Evolutionary conservation across 1,140 invertebrate species (phyloP), one percentile per base, ranked within the genome.

Genomic region (Trialeurodes vaporariorum): DNA sequence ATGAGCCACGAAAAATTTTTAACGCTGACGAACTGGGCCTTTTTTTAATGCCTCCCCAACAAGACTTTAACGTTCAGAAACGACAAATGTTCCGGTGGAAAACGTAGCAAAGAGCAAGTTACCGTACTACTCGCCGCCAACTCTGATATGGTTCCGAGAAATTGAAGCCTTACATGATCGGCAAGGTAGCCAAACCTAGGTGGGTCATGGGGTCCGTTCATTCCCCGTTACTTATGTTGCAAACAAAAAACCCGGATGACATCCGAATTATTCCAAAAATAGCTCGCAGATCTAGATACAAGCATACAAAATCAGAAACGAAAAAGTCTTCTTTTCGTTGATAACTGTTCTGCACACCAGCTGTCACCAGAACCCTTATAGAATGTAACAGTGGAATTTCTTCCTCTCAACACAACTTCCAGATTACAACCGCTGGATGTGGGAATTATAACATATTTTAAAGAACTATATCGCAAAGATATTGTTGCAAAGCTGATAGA

Each of bases 371-470:
- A 75, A 60, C 69, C 76, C 17, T 66, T 70, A 9, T 17, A 49
- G 68, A 74, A 76, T 71, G 73, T 81, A 11, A 77, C 73, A 72
- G 59, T 81, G 2, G 66, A 74, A 25, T 82, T 78, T 72, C 72
- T 82, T 27, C 79, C 79, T 27, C 72, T 76, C 23, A 83, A 83
- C 71, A 79, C 77, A 2, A 82, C 80, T 25, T 76, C 75, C 9
- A 71, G 75, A 62, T 69, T 82, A n/a, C 80, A 83, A 72, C 79
- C 78, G 58, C 71, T 83, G 69, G 78, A 82, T 72, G 76, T 78
- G 73, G 77, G 78, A 23, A 76, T 83, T 59, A 83, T 81, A 67
- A 71, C 73, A 65, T 75, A 74, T 66, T 72, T 77, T 60, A 77
- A 78, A 72, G 67, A 67, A 27, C 72, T 59, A 13, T 69, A 69